phyloP scores from a whole-genome alignment of 2,888 invertebrate genomes.

The Melitaea athalia region DNA sequence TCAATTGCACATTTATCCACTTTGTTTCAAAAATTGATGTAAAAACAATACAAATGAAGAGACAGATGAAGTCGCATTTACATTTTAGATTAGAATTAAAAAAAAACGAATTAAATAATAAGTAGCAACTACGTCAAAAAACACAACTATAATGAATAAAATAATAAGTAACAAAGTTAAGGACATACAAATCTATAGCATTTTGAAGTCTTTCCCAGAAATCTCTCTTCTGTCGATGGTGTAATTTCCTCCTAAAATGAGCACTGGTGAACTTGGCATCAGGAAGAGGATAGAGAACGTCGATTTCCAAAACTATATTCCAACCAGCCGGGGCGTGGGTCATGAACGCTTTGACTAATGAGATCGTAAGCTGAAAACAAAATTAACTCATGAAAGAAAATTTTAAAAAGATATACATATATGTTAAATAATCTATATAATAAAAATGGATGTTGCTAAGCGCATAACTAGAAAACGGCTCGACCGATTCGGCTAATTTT shows the following conservation, averaged over 20 bases:
- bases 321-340: slow-evolving; percentile 80
- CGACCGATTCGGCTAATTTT: too few species aligned
- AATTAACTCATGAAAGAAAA: not conserved
- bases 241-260: slow-evolving; percentile 44
- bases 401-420: too few species aligned
- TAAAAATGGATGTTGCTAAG: too few species aligned
- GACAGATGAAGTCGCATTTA: too few species aligned
- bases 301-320: slow-evolving; percentile 82
- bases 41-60: not conserved
- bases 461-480: too few species aligned
- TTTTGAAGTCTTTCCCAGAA: slow-evolving; percentile 63
- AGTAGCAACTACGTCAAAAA: too few species aligned
- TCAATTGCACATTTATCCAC: not conserved
- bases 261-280: slow-evolving; percentile 63
- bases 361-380: slow-evolving; percentile 76
- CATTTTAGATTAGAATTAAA: too few species aligned
- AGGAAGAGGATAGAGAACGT: slow-evolving; percentile 80
- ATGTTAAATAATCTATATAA: too few species aligned
- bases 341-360: slow-evolving; percentile 81
- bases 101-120: too few species aligned
- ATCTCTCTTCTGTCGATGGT: slow-evolving; percentile 65
- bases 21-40: not conserved
- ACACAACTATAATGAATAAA: too few species aligned
- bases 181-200: slow-evolving; percentile 58
- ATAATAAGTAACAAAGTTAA: not conserved